Conservation (phyloP, 1,140 invertebrate genomes). For the Drosophila bocqueti region DNA sequence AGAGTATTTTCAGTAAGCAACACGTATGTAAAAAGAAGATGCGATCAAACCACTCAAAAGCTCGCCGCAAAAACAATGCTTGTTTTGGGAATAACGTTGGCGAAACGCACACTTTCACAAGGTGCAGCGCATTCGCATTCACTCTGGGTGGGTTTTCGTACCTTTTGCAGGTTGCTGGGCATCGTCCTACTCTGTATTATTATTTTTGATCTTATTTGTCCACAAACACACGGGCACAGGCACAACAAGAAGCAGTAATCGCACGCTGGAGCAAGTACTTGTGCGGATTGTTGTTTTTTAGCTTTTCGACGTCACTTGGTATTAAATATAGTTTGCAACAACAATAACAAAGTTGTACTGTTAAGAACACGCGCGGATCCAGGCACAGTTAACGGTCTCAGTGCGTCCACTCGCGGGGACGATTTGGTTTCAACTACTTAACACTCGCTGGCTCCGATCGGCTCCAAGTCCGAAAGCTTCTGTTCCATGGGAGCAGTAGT, state of each 20-base stretch:
- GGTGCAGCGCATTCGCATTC: not conserved
- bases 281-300: not conserved
- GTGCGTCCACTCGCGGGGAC: constrained; percentile 48
- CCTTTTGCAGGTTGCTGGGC: constrained; percentile 69
- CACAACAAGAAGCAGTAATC: constrained; percentile 11
- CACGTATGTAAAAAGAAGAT: not conserved
- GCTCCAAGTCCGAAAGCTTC: constrained; percentile 26
- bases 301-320: constrained; percentile 42
- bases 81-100: constrained; percentile 23
- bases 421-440: constrained; percentile 47
- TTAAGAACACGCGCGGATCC: constrained; percentile 22
- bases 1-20: not conserved
- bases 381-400: constrained; percentile 46
- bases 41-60: constrained; percentile 3
- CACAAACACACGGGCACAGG: constrained; percentile 16
- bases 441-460: constrained; percentile 42
- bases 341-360: constrained; percentile 32
- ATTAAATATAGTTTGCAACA: constrained; percentile 37
- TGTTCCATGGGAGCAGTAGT: constrained; percentile 1
- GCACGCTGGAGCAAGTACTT: constrained; percentile 32
- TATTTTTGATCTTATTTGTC: constrained; percentile 13
- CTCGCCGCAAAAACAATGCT: constrained; percentile 6
- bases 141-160: constrained; percentile 22
- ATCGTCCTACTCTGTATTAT: constrained; percentile 30
- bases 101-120: constrained; percentile 5